These are phyloP conservation scores for Drosophila tropicalis DNA, from an alignment of 1,140 invertebrate species.

Conservation along the genomic window DNA sequence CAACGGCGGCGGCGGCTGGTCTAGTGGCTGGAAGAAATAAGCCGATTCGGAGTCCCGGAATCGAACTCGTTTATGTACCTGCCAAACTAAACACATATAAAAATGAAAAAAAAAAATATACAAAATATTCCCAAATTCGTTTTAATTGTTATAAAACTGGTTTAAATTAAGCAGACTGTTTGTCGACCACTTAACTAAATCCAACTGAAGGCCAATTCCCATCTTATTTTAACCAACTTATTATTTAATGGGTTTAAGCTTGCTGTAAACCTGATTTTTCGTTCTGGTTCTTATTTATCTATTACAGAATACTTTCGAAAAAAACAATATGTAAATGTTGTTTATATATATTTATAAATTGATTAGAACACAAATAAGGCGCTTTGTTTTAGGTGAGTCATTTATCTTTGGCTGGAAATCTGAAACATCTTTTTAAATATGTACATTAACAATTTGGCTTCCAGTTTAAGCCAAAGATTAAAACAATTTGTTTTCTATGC, in stretches of 20 bases:
- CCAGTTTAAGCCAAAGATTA: background rate
- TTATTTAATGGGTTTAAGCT: conserved; percentile 1
- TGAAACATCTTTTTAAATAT: background rate
- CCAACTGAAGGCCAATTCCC: conserved; percentile 41
- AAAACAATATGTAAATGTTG: background rate
- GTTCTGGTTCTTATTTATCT: background rate
- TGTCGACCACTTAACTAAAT: conserved; percentile 14
- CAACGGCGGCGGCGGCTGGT: conserved; percentile 36
- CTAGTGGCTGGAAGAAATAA: conserved; percentile 67
- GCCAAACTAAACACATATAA: conserved; percentile 25
- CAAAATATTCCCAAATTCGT: conserved; percentile 1
- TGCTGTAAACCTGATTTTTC: too few relatives aligned
- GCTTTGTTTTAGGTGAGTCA: background rate
- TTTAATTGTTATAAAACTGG: conserved; percentile 31
- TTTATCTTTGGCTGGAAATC: background rate
- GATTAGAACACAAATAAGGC: background rate
- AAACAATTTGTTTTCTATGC: too few relatives aligned
- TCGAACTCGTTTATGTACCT: conserved; percentile 57
- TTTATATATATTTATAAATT: background rate
- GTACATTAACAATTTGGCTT: background rate
- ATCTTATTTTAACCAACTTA: conserved; percentile 30
- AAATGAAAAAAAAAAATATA: background rate
- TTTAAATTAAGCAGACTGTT: conserved; percentile 28
- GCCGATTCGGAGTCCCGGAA: conserved; percentile 26
- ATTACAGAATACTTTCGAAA: background rate